These are phyloP conservation scores for Acleris sparsana DNA, from an alignment of 2,888 invertebrate genomes.

Conservation along the genomic window DNA sequence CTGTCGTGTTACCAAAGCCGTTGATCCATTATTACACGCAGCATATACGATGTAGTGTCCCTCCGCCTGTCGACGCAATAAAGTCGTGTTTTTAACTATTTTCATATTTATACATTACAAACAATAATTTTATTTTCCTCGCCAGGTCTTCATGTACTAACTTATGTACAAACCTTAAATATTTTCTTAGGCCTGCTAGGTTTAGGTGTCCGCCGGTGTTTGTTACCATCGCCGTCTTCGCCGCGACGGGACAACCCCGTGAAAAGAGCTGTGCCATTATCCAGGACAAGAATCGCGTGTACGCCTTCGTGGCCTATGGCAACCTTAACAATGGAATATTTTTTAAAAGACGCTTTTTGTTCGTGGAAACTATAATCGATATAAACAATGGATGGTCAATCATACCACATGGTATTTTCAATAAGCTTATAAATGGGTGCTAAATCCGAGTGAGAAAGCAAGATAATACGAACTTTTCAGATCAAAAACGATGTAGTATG, in stretches of 20 bases:
- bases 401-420: no score
- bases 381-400: no score
- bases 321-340: constrained; percentile 81
- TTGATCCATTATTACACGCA: constrained; percentile 97
- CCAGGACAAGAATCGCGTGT: constrained; percentile 94
- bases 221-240: constrained; percentile 95
- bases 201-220: constrained; percentile 92
- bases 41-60: constrained; percentile 91
- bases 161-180: constrained; percentile 84
- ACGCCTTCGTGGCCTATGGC: constrained; percentile 97
- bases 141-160: no score
- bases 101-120: no score
- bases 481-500: no score
- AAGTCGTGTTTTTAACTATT: no score
- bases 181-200: constrained; percentile 96
- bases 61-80: constrained; percentile 78
- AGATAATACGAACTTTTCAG: no score
- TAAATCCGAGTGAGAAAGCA: no score
- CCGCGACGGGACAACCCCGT: constrained; percentile 94
- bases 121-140: no score
- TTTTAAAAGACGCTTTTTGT: no score
- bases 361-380: no score
- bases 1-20: constrained; percentile 94
- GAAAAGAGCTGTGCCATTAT: constrained; percentile 93
- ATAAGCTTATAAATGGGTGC: no score